Evolutionary conservation across 1,140 invertebrate species (phyloP).

Genomic region (Eubasilissa regina): DNA sequence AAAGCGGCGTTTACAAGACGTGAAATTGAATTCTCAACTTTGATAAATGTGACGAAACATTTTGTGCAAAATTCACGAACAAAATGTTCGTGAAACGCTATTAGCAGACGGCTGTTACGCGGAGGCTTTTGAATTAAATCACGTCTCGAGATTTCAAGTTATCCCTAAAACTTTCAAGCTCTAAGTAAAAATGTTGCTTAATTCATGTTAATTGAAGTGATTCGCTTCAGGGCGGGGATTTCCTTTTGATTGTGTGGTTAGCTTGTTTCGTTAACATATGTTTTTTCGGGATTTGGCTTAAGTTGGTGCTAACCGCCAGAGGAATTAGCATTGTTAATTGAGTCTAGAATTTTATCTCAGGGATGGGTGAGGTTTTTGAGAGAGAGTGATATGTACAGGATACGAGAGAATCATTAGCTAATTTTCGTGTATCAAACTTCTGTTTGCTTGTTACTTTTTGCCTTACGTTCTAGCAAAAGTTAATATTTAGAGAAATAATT

Average conservation of each 20-base stretch:
- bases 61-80: slow-evolving; percentile 4
- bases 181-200: background rate
- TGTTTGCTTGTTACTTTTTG: background rate
- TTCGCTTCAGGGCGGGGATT: background rate
- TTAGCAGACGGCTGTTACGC: background rate
- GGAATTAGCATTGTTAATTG: slow-evolving; percentile 20
- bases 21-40: slow-evolving; percentile 13
- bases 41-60: slow-evolving; percentile 7
- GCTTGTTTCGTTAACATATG: background rate
- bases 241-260: background rate
- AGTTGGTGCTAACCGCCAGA: background rate
- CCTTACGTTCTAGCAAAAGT: too few species aligned
- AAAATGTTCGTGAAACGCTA: slow-evolving; percentile 5
- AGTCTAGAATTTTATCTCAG: background rate
- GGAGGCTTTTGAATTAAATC: background rate
- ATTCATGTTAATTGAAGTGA: background rate
- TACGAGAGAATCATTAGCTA: slow-evolving; percentile 17
- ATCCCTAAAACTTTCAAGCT: background rate
- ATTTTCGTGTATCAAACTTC: slow-evolving; percentile 2
- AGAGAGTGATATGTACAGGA: slow-evolving; percentile 12
- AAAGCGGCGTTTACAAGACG: too few species aligned
- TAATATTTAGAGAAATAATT: too few species aligned
- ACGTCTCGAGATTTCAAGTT: background rate
- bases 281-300: background rate
- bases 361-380: slow-evolving; percentile 9